Evolutionary conservation across 92 coral and sea anemone genomes (phyloP), one percentile per base, ranked within the genome.

Genomic region (Hydrozoanthus gracilis): DNA sequence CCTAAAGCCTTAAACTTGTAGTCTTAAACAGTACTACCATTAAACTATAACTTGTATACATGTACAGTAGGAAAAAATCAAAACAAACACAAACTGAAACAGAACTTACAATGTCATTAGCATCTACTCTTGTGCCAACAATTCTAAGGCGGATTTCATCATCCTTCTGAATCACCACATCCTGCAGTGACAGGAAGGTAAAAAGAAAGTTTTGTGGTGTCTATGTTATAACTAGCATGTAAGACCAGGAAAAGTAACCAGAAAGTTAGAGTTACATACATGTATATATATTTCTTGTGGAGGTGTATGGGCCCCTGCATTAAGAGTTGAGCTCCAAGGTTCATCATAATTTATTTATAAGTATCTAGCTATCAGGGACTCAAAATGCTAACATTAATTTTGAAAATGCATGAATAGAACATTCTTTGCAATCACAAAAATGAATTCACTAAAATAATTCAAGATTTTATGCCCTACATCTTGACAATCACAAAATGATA

Each of bases 121-220:
- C 99, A 90, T 96, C 99, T 12, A 96, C 98, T 86, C 99, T 90
- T 12, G 99, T 96, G n/a, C 99, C 99, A 47, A 96, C 98, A 64
- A 96, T 91, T 52, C 99, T 82, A 48, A 96, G 91, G 44, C 99
- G 88, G 80, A 96, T 96, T 84, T 96, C 99, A 88, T 96, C 99
- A 89, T 91, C 94, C 84, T 96, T 95, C 80, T 96, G 99, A 51
- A 95, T 95, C 35, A 96, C 99, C 70, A 91, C 95, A 82, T 96
- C 99, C 99, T 96, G 44, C 10, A 4, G 5, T 11, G 20, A 70
- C 75, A 70, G 11, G 20, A 70, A 70, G 60, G 60, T 54, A 54
- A 54, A 54, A 54, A 54, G 60, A 54, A 54, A 54, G 60, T 54
- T 54, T 54, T 54, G 60, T 54, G 60, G 60, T 54, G 0, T 54